These are phyloP conservation scores for Yponomeuta sedellus DNA, from an alignment of 2,888 invertebrate species.

Conservation along the genomic window DNA sequence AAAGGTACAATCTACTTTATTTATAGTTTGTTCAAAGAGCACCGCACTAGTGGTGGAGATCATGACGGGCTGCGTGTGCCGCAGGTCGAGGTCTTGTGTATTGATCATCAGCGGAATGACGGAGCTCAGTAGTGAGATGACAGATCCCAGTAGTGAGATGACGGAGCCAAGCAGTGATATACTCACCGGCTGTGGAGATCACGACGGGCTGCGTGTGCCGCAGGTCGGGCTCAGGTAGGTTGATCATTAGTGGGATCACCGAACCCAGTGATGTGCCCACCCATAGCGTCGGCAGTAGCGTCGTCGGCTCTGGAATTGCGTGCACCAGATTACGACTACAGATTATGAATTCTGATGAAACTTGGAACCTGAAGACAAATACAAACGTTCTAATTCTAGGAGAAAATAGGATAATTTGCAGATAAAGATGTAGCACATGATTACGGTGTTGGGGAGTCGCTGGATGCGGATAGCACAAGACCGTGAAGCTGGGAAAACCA, in stretches of 20 bases:
- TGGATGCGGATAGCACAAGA: too few species aligned
- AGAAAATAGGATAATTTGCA: too few species aligned
- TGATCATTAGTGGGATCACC: slow-evolving; percentile 93
- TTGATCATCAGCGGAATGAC: slow-evolving; percentile 86
- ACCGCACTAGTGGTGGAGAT: slow-evolving; percentile 90
- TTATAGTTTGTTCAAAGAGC: too few species aligned
- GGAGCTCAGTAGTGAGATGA: too few species aligned
- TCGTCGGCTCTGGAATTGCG: slow-evolving; percentile 83
- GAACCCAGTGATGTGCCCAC: slow-evolving; percentile 98
- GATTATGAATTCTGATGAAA: not conserved
- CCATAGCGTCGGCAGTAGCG: slow-evolving; percentile 94
- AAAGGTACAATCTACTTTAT: too few species aligned
- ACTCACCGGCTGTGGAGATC: slow-evolving; percentile 88
- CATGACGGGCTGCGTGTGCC: slow-evolving; percentile 90
- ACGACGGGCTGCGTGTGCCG: slow-evolving; percentile 90
- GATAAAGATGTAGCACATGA: too few species aligned
- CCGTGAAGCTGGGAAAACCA: too few species aligned
- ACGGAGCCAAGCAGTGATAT: slow-evolving; percentile 86
- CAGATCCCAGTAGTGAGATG: slow-evolving; percentile 51
- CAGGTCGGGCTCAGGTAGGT: slow-evolving; percentile 86
- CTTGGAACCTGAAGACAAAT: not conserved
- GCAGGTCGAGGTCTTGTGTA: slow-evolving; percentile 86
- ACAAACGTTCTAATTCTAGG: too few species aligned
- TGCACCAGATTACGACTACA: not conserved
- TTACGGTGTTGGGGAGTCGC: too few species aligned